Percentiles rank a stretch among this genome's conserved stretches.
These are phyloP conservation scores for Pseudomugil gertrudae DNA, from an alignment of 2,797 vertebrate genomes.

Conservation along the genomic window DNA sequence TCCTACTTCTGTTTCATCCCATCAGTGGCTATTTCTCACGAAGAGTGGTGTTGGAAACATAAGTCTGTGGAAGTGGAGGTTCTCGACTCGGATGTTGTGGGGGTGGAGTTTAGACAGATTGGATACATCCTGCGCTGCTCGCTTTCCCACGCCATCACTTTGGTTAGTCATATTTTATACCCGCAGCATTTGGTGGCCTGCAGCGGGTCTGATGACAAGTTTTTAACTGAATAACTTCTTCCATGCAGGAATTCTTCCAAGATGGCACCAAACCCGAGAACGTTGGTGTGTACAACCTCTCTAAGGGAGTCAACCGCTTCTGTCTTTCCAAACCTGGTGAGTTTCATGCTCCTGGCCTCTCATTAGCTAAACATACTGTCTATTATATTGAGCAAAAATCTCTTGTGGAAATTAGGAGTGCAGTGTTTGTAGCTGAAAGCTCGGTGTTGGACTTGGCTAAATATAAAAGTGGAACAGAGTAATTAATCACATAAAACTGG, in stretches of 20 bases:
- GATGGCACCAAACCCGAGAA: slow-evolving; percentile 97
- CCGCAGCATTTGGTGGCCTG: not conserved
- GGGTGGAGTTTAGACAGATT: slow-evolving; percentile 94
- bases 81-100: slow-evolving; percentile 86
- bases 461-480: slow-evolving; percentile 59
- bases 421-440: slow-evolving; percentile 45
- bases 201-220: not conserved
- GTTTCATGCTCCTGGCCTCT: slow-evolving; percentile 42
- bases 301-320: slow-evolving; percentile 97
- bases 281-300: slow-evolving; percentile 96
- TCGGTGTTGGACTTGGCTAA: slow-evolving; percentile 49
- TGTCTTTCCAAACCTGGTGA: slow-evolving; percentile 98
- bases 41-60: slow-evolving; percentile 99
- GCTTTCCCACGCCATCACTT: slow-evolving; percentile 95
- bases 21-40: slow-evolving; percentile 90
- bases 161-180: slow-evolving; percentile 81
- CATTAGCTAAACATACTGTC: slow-evolving; percentile 52
- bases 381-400: slow-evolving; percentile 50
- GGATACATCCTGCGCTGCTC: slow-evolving; percentile 97
- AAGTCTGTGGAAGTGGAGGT: slow-evolving; percentile 95
- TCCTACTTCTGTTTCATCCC: not conserved
- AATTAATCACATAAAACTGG: slow-evolving; percentile 62
- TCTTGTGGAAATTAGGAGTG: slow-evolving; percentile 32
- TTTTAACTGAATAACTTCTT: not conserved
- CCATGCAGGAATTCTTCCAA: slow-evolving; percentile 95